Evolutionary conservation across 1,140 invertebrate genomes (phyloP).

Genomic region (Yoshiicerus persimilis): DNA sequence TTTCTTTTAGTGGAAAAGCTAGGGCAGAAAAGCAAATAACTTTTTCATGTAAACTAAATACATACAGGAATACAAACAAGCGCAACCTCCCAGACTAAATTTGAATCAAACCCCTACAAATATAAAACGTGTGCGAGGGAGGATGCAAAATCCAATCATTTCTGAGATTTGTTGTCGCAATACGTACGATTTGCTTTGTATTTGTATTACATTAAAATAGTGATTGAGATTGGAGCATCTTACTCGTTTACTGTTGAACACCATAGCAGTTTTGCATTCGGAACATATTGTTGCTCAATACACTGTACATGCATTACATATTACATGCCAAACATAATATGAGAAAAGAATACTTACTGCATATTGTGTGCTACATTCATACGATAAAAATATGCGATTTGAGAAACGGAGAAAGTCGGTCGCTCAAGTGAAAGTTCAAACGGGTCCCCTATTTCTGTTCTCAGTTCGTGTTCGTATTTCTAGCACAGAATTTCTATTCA

Average conservation of each 20-base stretch:
- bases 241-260: neutral
- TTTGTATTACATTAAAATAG: neutral
- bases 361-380: neutral
- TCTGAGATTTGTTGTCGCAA: neutral
- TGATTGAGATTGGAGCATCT: neutral
- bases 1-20: neutral
- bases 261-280: neutral
- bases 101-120: neutral
- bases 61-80: neutral
- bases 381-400: neutral
- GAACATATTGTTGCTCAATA: neutral
- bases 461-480: neutral
- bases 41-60: neutral
- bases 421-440: slow-evolving; percentile 12
- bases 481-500: neutral
- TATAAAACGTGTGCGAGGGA: neutral
- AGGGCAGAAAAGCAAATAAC: neutral
- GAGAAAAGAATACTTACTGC: neutral
- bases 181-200: neutral
- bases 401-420: neutral
- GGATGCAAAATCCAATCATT: neutral
- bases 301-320: neutral
- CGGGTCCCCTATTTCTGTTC: slow-evolving; percentile 6
- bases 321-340: neutral
- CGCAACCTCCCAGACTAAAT: neutral